Conservation (phyloP, 2,797 vertebrate species). For the Siniperca undulata region DNA sequence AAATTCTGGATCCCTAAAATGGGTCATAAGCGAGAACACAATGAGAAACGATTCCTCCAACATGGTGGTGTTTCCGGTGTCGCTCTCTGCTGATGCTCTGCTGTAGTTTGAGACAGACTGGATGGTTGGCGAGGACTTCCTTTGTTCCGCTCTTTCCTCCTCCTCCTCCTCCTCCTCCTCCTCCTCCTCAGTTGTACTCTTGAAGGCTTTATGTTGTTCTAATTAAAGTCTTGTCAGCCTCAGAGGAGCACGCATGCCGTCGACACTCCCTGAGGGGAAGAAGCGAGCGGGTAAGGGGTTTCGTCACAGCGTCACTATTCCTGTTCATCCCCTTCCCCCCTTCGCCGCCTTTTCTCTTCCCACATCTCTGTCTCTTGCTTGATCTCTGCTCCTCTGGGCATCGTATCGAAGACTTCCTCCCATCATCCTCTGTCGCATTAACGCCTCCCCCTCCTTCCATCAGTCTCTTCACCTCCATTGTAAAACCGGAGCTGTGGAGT, state of each 20-base stretch:
- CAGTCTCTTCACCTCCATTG: not conserved
- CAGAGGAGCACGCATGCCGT: not conserved
- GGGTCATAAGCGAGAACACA: not conserved
- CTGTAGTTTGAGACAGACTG: not conserved
- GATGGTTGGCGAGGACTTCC: not conserved
- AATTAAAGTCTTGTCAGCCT: slow-evolving; percentile 46
- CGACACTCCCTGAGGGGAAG: slow-evolving; percentile 8
- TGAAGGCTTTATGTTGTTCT: slow-evolving; percentile 34
- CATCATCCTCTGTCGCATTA: not conserved
- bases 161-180: not conserved
- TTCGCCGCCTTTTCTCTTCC: not conserved
- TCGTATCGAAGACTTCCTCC: slow-evolving; percentile 23
- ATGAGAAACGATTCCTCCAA: not conserved
- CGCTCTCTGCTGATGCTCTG: not conserved
- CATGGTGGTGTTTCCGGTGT: not conserved
- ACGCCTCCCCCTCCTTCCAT: not conserved
- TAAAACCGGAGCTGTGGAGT: slow-evolving; percentile 1
- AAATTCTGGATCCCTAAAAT: not conserved
- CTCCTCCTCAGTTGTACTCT: slow-evolving; percentile 20
- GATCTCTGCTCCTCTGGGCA: slow-evolving; percentile 31
- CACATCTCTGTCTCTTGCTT: not conserved
- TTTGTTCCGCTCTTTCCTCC: slow-evolving; percentile 17
- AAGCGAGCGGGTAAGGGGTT: slow-evolving; percentile 20
- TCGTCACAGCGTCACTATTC: slow-evolving; percentile 10
- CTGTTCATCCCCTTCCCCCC: not conserved